A percentile compares a stretch with the other conserved stretches of the same genome.
phyloP scores from a whole-genome alignment of 1,140 invertebrate genomes.

The Lethrus apterus region DNA sequence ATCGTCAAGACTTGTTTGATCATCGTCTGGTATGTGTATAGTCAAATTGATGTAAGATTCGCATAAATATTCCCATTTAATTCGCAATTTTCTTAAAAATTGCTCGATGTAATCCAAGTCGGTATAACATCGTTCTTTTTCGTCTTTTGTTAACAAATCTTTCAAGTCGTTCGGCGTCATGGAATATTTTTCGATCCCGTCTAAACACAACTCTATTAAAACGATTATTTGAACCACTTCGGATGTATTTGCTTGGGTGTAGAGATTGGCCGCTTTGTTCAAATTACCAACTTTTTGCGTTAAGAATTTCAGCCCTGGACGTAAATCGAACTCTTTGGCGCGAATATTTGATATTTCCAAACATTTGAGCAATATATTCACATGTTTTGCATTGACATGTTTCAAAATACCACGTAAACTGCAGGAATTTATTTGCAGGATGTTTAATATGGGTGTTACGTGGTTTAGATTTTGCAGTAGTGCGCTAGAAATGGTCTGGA shows the following conservation, averaged over 20 bases:
- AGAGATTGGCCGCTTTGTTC: conserved; percentile 82
- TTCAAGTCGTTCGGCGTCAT: conserved; percentile 58
- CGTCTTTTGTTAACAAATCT: conserved; percentile 51
- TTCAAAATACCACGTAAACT: conserved; percentile 49
- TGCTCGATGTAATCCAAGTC: conserved; percentile 46
- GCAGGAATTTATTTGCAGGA: conserved; percentile 48
- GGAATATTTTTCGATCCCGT: conserved; percentile 53
- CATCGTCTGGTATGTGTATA: conserved; percentile 31
- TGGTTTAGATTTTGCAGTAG: conserved; percentile 63
- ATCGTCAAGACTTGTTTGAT: conserved; percentile 3
- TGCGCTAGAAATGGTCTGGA: conserved; percentile 82
- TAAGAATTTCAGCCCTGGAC: conserved; percentile 86
- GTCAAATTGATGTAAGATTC: conserved; percentile 37
- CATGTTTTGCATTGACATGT: conserved; percentile 49
- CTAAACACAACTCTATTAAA: conserved; percentile 70
- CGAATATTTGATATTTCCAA: conserved; percentile 73
- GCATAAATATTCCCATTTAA: conserved; percentile 37
- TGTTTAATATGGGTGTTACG: conserved; percentile 51
- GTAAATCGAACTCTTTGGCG: conserved; percentile 76
- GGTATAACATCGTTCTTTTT: conserved; percentile 46
- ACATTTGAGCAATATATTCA: conserved; percentile 65
- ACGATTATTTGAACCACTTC: conserved; percentile 86
- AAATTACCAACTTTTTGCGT: conserved; percentile 87
- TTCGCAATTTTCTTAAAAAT: conserved; percentile 36
- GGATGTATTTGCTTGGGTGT: conserved; percentile 84